These are phyloP conservation scores for Schrankia costaestrigalis DNA, from an alignment of 2,888 invertebrate species.

Conservation along the genomic window DNA sequence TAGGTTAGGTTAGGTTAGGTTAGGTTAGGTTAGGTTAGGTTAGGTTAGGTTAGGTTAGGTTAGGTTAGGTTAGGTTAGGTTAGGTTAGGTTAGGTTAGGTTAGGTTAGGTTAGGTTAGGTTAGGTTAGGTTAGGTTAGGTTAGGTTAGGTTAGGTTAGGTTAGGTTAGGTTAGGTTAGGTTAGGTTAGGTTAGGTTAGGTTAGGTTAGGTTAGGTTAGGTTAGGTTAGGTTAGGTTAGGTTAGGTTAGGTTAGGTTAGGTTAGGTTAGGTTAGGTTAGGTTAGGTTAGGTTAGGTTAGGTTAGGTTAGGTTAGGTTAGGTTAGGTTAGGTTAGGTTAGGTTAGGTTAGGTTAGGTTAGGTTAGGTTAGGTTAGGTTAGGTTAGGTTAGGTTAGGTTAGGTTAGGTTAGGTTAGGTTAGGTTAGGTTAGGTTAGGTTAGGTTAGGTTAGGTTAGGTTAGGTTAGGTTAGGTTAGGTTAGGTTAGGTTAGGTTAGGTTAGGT, in stretches of 20 bases:
- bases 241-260: slow-evolving; percentile 4
- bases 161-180: slow-evolving; percentile 10
- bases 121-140: slow-evolving; percentile 6
- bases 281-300: background rate
- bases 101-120: slow-evolving; percentile 6
- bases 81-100: slow-evolving; percentile 8
- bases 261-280: slow-evolving; percentile 6
- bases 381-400: slow-evolving; percentile 1
- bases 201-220: background rate
- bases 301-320: background rate
- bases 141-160: slow-evolving; percentile 9
- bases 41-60: slow-evolving; percentile 5
- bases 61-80: slow-evolving; percentile 9
- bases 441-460: no score
- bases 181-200: slow-evolving; percentile 3
- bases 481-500: no score
- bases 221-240: slow-evolving; percentile 6
- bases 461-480: no score
- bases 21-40: slow-evolving; percentile 5
- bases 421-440: no score
- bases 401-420: background rate
- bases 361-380: slow-evolving; percentile 2
- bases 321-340: slow-evolving; percentile 1
- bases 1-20: slow-evolving; percentile 5
- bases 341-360: slow-evolving; percentile 7